Conservation (phyloP, 2,113 vertebrate genomes). For the Vanacampus margaritifer region DNA sequence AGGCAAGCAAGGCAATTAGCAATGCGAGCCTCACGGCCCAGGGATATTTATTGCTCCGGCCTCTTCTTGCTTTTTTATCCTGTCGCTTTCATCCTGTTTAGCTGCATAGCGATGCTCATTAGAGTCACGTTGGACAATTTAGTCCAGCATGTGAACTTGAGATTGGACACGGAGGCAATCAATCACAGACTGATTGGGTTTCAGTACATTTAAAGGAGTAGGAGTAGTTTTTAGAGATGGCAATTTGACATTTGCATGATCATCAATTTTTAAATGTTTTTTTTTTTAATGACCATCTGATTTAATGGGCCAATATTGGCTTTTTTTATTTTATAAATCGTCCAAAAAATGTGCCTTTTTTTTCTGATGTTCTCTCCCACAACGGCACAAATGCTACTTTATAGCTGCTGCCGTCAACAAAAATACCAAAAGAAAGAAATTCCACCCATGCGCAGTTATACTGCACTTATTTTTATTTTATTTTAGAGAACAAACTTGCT, state of each 20-base stretch:
- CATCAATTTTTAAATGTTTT: not conserved
- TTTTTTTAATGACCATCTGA: not conserved
- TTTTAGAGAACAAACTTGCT: slow-evolving; percentile 58
- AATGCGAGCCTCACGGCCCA: slow-evolving; percentile 79
- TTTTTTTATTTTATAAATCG: not conserved
- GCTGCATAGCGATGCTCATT: slow-evolving; percentile 58
- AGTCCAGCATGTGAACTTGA: slow-evolving; percentile 39
- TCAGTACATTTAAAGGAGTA: slow-evolving; percentile 17
- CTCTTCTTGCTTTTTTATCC: slow-evolving; percentile 55
- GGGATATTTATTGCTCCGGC: slow-evolving; percentile 70
- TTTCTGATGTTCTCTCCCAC: too few relatives aligned
- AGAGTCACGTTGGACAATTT: slow-evolving; percentile 51
- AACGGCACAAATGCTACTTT: too few relatives aligned
- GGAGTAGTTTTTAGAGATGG: not conserved
- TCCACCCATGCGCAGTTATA: too few relatives aligned
- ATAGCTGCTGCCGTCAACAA: too few relatives aligned
- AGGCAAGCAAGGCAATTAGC: slow-evolving; percentile 85
- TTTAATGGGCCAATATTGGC: not conserved
- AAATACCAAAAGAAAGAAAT: too few relatives aligned
- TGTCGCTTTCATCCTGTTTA: slow-evolving; percentile 50
- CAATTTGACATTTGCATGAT: not conserved
- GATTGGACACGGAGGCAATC: slow-evolving; percentile 36
- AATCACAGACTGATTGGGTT: slow-evolving; percentile 33
- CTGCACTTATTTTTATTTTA: slow-evolving; percentile 22
- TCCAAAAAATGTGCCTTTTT: too few relatives aligned